These are phyloP conservation scores for Ovibos moschatus DNA, from an alignment of 2,113 vertebrate species.

Conservation along the genomic window DNA sequence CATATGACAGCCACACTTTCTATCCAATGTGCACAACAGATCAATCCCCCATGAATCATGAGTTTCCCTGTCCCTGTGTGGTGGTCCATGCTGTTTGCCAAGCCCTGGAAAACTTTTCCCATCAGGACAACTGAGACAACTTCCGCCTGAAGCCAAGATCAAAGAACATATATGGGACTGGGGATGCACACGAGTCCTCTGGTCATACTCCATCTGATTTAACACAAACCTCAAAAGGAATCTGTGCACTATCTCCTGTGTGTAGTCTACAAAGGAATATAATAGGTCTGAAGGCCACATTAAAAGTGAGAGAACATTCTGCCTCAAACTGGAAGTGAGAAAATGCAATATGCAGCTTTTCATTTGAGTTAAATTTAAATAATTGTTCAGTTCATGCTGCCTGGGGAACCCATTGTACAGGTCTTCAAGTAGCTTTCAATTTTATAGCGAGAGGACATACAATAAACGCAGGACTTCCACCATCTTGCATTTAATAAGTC, in stretches of 20 bases:
- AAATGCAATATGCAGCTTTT: not conserved
- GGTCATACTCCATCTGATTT: fast-evolving
- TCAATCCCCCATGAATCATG: fast-evolving
- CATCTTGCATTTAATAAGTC: not conserved
- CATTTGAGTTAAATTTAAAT: not conserved
- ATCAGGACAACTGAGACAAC: not conserved
- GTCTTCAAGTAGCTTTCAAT: not conserved
- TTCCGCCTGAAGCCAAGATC: not conserved
- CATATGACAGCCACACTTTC: fast-evolving
- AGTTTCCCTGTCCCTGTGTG: too few relatives aligned
- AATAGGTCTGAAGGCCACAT: not conserved
- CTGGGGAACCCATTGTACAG: fast-evolving
- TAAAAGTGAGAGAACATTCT: not conserved
- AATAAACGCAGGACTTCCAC: not conserved
- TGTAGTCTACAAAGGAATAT: fast-evolving
- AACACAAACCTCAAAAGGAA: not conserved
- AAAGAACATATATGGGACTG: fast-evolving
- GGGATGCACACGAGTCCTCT: fast-evolving
- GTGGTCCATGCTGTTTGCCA: not conserved
- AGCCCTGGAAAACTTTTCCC: not conserved
- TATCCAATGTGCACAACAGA: fast-evolving
- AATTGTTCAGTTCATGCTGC: not conserved
- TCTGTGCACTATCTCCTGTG: fast-evolving
- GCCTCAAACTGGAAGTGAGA: not conserved
- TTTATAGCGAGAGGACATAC: not conserved